A percentile compares a stretch with the other conserved stretches of the same genome.
phyloP scores from a whole-genome alignment of 2,797 vertebrate species.

The Pseudochromis fuscus region DNA sequence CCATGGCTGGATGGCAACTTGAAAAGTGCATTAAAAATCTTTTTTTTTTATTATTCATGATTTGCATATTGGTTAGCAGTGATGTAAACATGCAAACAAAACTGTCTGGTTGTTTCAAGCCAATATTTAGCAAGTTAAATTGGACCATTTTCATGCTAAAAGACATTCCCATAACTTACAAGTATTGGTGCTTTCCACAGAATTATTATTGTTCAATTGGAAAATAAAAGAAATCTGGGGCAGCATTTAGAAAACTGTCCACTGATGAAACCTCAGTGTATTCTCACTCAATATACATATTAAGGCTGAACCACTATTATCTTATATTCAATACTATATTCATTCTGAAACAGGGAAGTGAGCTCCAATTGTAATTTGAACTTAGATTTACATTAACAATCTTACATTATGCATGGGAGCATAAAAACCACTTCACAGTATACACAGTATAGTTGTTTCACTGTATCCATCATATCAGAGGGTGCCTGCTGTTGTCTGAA shows the following conservation, averaged over 20 bases:
- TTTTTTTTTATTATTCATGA: neutral
- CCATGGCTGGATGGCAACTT: neutral
- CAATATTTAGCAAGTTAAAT: neutral
- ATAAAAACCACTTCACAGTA: no score
- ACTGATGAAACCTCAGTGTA: slow-evolving; percentile 1
- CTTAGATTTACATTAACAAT: neutral
- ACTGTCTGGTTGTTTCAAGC: neutral
- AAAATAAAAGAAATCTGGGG: slow-evolving; percentile 21
- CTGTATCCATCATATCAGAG: neutral
- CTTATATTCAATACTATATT: no score
- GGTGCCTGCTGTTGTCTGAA: neutral
- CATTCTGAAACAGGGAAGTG: no score
- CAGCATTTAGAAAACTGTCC: slow-evolving; percentile 11
- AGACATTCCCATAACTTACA: slow-evolving; percentile 39
- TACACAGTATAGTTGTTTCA: neutral
- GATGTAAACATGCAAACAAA: slow-evolving; percentile 24
- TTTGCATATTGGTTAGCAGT: neutral
- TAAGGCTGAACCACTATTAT: neutral
- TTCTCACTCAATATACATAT: neutral
- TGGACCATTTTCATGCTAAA: slow-evolving; percentile 26
- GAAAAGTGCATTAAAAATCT: neutral
- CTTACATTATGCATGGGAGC: no score
- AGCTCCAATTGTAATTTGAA: neutral
- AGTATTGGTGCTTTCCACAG: slow-evolving; percentile 17
- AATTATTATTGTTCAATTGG: slow-evolving; percentile 28